Evolutionary conservation across 2,113 vertebrate species (phyloP).

Genomic region (Myocastor coypus): DNA sequence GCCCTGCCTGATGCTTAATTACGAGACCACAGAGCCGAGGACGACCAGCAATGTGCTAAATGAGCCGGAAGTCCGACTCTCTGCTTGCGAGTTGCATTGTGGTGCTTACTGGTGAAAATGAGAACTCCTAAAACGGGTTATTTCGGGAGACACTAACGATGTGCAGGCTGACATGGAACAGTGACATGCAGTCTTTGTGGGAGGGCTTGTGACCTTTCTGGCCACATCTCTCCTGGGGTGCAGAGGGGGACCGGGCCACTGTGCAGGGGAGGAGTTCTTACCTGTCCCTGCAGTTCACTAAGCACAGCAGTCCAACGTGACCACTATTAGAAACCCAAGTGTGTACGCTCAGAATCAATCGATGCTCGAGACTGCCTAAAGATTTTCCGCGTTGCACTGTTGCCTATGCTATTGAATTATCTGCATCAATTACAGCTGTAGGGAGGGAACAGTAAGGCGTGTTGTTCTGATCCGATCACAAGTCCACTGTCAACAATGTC

Average conservation of each 20-base stretch:
- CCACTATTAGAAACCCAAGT: neutral
- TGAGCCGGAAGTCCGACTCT: conserved; percentile 30
- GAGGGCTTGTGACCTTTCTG: neutral
- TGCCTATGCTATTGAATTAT: neutral
- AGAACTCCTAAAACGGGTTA: neutral
- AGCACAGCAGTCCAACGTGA: neutral
- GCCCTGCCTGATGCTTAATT: fast-evolving
- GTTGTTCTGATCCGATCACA: neutral
- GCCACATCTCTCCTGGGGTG: fast-evolving
- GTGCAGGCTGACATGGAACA: neutral
- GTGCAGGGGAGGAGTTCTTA: neutral
- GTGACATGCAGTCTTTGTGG: fast-evolving
- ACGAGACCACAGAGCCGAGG: neutral
- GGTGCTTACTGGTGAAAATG: neutral
- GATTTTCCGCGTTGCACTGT: fast-evolving
- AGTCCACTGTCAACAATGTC: fast-evolving
- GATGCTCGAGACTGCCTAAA: neutral
- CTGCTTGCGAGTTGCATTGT: neutral
- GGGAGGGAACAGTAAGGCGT: neutral
- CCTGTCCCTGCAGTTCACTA: fast-evolving
- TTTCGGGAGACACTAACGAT: neutral
- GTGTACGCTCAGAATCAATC: neutral
- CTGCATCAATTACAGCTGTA: neutral
- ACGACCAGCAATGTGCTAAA: conserved; percentile 1
- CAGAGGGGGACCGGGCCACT: fast-evolving